These are phyloP conservation scores for Thecophora atra DNA, from an alignment of 2,888 invertebrate genomes.

Conservation along the genomic window DNA sequence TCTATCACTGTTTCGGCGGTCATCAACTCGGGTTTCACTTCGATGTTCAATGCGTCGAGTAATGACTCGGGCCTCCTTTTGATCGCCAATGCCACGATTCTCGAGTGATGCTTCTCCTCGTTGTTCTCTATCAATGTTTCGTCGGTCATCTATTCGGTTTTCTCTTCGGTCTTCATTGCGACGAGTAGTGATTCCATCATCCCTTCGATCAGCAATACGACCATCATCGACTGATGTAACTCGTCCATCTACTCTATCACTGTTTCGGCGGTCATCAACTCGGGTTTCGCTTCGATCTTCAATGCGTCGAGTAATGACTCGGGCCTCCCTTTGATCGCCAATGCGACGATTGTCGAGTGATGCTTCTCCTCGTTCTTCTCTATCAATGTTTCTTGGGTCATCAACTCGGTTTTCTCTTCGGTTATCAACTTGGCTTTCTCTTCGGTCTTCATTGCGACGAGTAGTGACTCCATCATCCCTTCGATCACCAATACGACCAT, in stretches of 20 bases:
- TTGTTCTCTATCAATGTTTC: neutral
- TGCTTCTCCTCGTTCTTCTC: neutral
- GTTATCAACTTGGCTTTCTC: too few species aligned
- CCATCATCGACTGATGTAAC: neutral
- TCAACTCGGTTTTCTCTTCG: neutral
- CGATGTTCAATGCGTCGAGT: too few species aligned
- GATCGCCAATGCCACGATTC: neutral
- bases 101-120: neutral
- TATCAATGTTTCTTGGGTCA: neutral
- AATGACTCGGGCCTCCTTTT: neutral
- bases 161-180: neutral
- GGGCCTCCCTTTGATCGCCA: neutral
- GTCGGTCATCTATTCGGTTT: neutral
- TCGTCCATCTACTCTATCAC: neutral
- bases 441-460: too few species aligned
- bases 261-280: neutral
- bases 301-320: neutral
- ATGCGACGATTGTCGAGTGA: neutral
- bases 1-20: neutral
- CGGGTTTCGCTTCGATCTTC: conserved; percentile 4
- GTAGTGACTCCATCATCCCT: too few species aligned
- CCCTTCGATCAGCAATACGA: neutral
- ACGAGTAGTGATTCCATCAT: neutral
- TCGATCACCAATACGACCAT: too few species aligned
- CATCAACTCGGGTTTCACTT: conserved; percentile 7